phyloP scores from a whole-genome alignment of 2,113 vertebrate genomes.

The Narcine bancroftii region DNA sequence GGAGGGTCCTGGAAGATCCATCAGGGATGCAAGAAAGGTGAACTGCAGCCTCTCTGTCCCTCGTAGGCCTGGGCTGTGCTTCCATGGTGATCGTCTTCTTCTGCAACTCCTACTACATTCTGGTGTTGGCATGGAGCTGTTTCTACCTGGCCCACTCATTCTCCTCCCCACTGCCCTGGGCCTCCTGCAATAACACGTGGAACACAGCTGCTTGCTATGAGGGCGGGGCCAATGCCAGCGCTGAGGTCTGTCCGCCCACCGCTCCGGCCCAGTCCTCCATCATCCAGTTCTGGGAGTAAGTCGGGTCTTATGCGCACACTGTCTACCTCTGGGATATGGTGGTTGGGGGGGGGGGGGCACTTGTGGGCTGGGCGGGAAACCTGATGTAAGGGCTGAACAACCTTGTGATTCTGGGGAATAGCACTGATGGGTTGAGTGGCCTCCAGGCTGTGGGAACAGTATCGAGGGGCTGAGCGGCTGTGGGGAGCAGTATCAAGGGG shows the following conservation, averaged over 20 bases:
- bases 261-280: constrained; percentile 39
- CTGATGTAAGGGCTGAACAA: background rate
- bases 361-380: too few relatives aligned
- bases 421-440: too few relatives aligned
- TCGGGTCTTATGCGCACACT: background rate
- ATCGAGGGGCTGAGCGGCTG: too few relatives aligned
- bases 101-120: constrained; percentile 51
- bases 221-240: constrained; percentile 53
- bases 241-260: constrained; percentile 17
- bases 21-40: too few relatives aligned
- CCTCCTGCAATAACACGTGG: constrained; percentile 63
- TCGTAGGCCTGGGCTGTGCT: constrained; percentile 60
- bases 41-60: too few relatives aligned
- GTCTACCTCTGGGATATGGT: too few relatives aligned
- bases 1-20: too few relatives aligned
- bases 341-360: too few relatives aligned
- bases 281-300: constrained; percentile 44
- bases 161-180: constrained; percentile 59
- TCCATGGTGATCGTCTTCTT: constrained; percentile 71
- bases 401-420: background rate
- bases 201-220: constrained; percentile 61
- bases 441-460: too few relatives aligned
- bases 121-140: constrained; percentile 73
- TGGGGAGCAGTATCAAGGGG: too few relatives aligned
- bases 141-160: constrained; percentile 72